phyloP scores from a whole-genome alignment of 2,797 vertebrate genomes.

The Diplodus sargus region DNA sequence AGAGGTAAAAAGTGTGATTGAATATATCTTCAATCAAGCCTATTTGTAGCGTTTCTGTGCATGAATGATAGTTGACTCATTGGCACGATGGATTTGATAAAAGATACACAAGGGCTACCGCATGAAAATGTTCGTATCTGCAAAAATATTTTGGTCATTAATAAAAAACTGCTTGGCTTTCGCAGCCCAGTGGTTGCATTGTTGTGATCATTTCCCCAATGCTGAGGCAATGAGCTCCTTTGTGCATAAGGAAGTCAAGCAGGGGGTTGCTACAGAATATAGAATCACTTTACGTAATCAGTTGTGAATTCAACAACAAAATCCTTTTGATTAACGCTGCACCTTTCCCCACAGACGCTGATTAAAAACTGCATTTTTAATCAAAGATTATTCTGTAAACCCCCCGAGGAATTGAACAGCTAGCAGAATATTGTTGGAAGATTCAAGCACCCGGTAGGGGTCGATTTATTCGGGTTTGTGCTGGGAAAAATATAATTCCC shows the following conservation, averaged over 20 bases:
- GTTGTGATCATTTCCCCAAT: slow-evolving; percentile 21
- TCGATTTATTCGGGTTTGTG: slow-evolving; percentile 66
- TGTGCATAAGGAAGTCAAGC: slow-evolving; percentile 74
- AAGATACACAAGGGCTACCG: slow-evolving; percentile 9
- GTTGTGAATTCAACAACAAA: slow-evolving; percentile 75
- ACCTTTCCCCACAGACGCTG: slow-evolving; percentile 69
- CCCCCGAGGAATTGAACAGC: slow-evolving; percentile 58
- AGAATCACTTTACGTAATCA: slow-evolving; percentile 79
- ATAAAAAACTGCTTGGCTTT: slow-evolving; percentile 53
- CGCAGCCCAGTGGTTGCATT: slow-evolving; percentile 53
- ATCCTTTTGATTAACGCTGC: slow-evolving; percentile 77
- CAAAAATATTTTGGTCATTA: slow-evolving; percentile 56
- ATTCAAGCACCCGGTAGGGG: slow-evolving; percentile 56
- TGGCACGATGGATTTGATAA: slow-evolving; percentile 29
- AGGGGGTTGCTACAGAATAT: slow-evolving; percentile 70
- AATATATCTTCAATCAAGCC: slow-evolving; percentile 15
- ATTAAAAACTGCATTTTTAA: slow-evolving; percentile 72
- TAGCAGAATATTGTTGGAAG: slow-evolving; percentile 57
- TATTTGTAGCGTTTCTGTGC: not conserved
- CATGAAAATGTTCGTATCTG: slow-evolving; percentile 31
- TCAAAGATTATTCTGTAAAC: slow-evolving; percentile 76
- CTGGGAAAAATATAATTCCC: slow-evolving; percentile 60
- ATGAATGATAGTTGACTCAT: slow-evolving; percentile 30
- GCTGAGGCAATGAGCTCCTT: slow-evolving; percentile 68
- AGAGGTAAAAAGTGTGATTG: slow-evolving; percentile 8